A percentile compares a stretch with the other conserved stretches of the same genome.
These are phyloP conservation scores for Manduca sexta DNA, from an alignment of 1,140 invertebrate species.

Conservation along the genomic window DNA sequence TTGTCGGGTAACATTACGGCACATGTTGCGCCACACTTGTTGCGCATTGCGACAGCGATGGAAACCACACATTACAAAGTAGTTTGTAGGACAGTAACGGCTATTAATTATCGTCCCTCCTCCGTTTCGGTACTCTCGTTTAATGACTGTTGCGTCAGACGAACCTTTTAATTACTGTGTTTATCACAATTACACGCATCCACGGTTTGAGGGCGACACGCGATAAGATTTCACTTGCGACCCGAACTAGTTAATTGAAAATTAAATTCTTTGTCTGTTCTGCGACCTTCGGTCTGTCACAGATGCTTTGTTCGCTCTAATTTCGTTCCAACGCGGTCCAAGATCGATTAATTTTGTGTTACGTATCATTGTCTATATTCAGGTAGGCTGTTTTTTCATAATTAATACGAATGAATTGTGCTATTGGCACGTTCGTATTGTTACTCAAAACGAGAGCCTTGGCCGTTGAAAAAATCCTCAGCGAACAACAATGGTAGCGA, in stretches of 20 bases:
- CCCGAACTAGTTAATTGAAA: constrained; percentile 47
- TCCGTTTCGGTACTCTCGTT: constrained; percentile 23
- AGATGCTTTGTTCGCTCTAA: neutral
- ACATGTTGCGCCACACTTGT: too few species aligned
- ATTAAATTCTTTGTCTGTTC: constrained; percentile 35
- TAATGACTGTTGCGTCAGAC: constrained; percentile 50
- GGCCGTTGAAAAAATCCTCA: constrained; percentile 47
- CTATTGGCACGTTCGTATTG: constrained; percentile 56
- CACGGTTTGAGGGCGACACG: constrained; percentile 48
- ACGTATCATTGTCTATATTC: neutral
- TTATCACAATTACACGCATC: constrained; percentile 66
- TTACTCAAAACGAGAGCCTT: constrained; percentile 57
- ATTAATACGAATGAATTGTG: constrained; percentile 52
- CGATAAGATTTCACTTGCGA: constrained; percentile 62
- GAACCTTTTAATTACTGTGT: constrained; percentile 54
- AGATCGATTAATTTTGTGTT: neutral
- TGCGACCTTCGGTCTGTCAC: constrained; percentile 11
- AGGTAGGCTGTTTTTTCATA: constrained; percentile 39
- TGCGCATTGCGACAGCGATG: too few species aligned
- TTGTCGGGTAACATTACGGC: too few species aligned
- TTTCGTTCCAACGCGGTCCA: neutral
- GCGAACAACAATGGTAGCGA: constrained; percentile 53
- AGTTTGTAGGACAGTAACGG: constrained; percentile 21
- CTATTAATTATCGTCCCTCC: constrained; percentile 37
- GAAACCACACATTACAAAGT: neutral